Evolutionary conservation across 64 coral and sea anemone species (phyloP), one percentile per base, ranked within the genome.

Genomic region (Astreopora myriophthalma): DNA sequence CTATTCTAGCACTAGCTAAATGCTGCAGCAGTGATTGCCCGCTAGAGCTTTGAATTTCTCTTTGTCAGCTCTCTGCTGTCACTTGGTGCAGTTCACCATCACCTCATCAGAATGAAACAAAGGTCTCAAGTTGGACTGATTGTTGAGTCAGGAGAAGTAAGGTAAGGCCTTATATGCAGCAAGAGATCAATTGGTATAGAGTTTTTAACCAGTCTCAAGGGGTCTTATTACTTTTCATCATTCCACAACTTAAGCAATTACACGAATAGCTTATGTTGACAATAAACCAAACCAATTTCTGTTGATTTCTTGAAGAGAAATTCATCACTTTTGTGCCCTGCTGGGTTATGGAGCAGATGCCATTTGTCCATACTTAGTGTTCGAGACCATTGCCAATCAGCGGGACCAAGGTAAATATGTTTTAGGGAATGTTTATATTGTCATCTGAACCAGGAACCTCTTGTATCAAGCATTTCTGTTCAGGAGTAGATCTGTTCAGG

Each of bases 21-120:
- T n/a, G n/a, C n/a, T n/a, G n/a, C n/a, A n/a, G n/a, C n/a, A n/a
- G n/a, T n/a, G n/a, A n/a, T n/a, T n/a, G n/a, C n/a, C n/a, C n/a
- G n/a, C n/a, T n/a, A n/a, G n/a, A n/a, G n/a, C n/a, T n/a, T n/a
- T n/a, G n/a, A n/a, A n/a, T 76, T 46, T n/a, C 2, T 34, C 19
- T 42, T 73, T 13, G 38, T 24, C 20, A 98, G 96, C 80, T 98
- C 93, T 31, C 74, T 98, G 23, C 22, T 98, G 22, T 91, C 96
- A 26, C 69, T 98, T 26, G 96, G 96, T 19, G 89, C 93, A 32
- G 92, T 98, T 32, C 96, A 98, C 49, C 96, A 98, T 72, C 90
- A 95, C 32, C 84, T 98, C 20, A 93, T 95, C 70, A 95, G 92
- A 69, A 98, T 94, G 69, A 98, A 98, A 55, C 96, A 98, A 90